These are phyloP conservation scores for Scolanthus callimorphus DNA, from an alignment of 92 coral and sea anemone species.

Conservation along the genomic window DNA sequence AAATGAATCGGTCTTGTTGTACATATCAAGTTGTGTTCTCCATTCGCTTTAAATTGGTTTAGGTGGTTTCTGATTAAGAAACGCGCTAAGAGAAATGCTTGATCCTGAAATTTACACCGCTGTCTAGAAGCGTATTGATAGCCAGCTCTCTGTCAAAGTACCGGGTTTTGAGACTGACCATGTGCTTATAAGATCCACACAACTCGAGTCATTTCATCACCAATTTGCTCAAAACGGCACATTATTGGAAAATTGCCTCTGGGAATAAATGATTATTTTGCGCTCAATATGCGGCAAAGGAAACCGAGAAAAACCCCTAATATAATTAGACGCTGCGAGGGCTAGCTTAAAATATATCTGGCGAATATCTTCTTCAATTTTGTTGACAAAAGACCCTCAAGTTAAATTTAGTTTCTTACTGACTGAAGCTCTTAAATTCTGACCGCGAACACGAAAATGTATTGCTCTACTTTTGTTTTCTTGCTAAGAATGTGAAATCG, in stretches of 20 bases:
- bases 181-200: constrained; percentile 53
- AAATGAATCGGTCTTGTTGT: too few relatives aligned
- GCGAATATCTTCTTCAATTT: too few relatives aligned
- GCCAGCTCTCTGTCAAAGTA: constrained; percentile 40
- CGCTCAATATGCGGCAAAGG: background rate
- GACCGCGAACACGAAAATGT: too few relatives aligned
- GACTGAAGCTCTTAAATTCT: too few relatives aligned
- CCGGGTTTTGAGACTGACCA: constrained; percentile 22
- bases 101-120: constrained; percentile 82
- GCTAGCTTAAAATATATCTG: too few relatives aligned
- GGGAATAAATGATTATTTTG: background rate
- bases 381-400: too few relatives aligned
- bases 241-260: constrained; percentile 1
- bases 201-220: constrained; percentile 14
- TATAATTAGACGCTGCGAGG: too few relatives aligned
- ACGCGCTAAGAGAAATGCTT: constrained; percentile 66
- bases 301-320: background rate
- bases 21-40: constrained; percentile 50
- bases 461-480: too few relatives aligned
- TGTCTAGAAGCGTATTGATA: constrained; percentile 63
- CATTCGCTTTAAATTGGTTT: constrained; percentile 63
- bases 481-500: constrained; percentile 34
- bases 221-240: background rate
- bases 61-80: constrained; percentile 63
- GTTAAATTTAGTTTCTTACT: too few relatives aligned